These are phyloP conservation scores for Neodiprion pinetum DNA, from an alignment of 1,140 invertebrate species.

Conservation along the genomic window DNA sequence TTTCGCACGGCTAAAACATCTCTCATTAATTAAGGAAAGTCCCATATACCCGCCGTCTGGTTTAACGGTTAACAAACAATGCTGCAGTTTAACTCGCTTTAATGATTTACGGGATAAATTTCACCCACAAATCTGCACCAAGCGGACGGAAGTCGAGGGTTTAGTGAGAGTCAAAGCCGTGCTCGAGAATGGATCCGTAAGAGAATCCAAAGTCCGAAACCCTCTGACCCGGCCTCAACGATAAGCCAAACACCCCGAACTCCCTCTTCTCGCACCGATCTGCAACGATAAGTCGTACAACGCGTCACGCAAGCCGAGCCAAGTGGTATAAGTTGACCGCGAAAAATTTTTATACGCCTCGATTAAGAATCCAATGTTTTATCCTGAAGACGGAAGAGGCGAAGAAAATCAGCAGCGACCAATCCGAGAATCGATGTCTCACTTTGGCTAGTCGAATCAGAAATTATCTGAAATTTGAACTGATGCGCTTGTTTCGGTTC, in stretches of 20 bases:
- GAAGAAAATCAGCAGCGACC: too few species aligned
- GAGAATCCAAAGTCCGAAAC: neutral
- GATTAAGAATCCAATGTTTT: too few species aligned
- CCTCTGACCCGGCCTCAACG: neutral
- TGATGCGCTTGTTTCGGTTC: too few species aligned
- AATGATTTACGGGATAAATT: conserved; percentile 1
- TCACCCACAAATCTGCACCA: neutral
- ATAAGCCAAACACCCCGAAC: neutral
- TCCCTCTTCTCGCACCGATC: too few species aligned
- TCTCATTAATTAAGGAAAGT: neutral
- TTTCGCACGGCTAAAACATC: neutral
- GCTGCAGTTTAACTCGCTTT: neutral
- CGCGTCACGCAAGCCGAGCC: too few species aligned
- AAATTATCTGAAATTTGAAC: too few species aligned
- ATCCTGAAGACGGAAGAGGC: too few species aligned
- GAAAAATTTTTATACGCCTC: too few species aligned
- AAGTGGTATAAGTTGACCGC: too few species aligned
- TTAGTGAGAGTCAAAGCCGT: neutral
- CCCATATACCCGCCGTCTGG: neutral
- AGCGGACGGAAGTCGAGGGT: neutral
- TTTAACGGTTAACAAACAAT: neutral
- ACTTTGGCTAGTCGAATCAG: too few species aligned
- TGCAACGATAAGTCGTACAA: too few species aligned
- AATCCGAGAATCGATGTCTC: too few species aligned
- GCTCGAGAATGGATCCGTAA: neutral